Percentiles rank a stretch among this genome's conserved stretches.
Evolutionary conservation across 2,113 vertebrate species (phyloP).

Genomic region (Semicossyphus pulcher): DNA sequence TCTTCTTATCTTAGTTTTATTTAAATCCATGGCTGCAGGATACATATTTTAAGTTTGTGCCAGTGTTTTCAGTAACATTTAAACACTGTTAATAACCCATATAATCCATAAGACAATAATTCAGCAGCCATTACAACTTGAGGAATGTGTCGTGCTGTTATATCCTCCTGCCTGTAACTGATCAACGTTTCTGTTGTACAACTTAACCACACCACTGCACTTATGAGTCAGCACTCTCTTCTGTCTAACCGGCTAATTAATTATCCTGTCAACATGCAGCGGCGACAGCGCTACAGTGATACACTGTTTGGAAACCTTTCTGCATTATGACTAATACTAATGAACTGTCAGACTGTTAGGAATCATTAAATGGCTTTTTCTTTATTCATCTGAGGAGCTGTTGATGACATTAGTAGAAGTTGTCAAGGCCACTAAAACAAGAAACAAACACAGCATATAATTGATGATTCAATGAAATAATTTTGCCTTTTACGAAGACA

Average conservation of each 20-base stretch:
- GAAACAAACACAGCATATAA: not conserved
- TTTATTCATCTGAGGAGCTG: too few species aligned
- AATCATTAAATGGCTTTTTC: not conserved
- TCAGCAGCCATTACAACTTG: too few species aligned
- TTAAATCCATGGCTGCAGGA: too few species aligned
- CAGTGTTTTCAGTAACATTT: too few species aligned
- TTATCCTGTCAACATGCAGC: conserved; percentile 22
- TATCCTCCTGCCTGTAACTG: not conserved
- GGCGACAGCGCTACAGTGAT: not conserved
- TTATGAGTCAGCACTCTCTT: conserved; percentile 10
- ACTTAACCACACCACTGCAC: conserved; percentile 6
- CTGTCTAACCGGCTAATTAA: conserved; percentile 34
- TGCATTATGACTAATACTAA: not conserved
- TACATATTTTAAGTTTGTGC: too few species aligned
- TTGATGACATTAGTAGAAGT: not conserved
- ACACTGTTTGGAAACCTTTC: conserved; percentile 4
- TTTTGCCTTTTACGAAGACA: too few species aligned
- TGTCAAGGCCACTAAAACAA: not conserved
- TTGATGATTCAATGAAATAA: not conserved
- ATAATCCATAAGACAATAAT: too few species aligned
- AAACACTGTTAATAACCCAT: too few species aligned
- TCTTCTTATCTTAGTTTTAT: too few species aligned
- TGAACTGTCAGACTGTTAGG: not conserved
- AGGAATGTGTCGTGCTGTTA: too few species aligned
- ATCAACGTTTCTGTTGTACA: conserved; percentile 1